Percentiles rank a stretch among this genome's conserved stretches.
Conservation (phyloP, 2,113 vertebrate genomes). For the Neomonachus schauinslandi region DNA sequence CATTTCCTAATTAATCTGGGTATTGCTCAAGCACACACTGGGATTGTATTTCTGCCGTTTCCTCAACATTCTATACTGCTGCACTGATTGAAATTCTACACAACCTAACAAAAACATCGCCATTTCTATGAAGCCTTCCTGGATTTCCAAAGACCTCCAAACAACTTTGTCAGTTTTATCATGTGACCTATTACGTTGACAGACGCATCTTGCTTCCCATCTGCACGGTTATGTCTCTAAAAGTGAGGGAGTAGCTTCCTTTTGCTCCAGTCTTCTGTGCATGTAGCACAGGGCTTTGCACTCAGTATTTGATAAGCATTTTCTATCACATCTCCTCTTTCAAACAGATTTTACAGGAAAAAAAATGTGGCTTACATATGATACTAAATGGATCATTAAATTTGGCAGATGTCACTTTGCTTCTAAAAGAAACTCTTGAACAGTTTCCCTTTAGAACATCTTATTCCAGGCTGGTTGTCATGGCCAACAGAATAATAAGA, state of each 20-base stretch:
- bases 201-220: background rate
- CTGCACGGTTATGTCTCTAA: background rate
- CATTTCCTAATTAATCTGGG: background rate
- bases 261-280: background rate
- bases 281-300: background rate
- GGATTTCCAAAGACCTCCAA: background rate
- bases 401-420: background rate
- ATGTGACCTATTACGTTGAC: background rate
- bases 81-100: background rate
- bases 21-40: background rate
- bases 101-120: background rate
- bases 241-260: background rate
- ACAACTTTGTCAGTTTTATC: background rate
- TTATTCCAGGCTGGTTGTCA: background rate
- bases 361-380: background rate
- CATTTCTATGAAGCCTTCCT: background rate
- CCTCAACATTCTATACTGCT: background rate
- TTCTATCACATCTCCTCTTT: background rate
- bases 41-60: background rate
- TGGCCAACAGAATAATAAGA: background rate
- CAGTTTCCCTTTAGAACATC: background rate
- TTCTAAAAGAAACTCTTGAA: background rate
- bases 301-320: background rate
- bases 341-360: background rate
- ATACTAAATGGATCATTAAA: background rate